Percentiles rank a stretch among this genome's conserved stretches.
phyloP scores from a whole-genome alignment of 2,888 invertebrate species.

The Malachius bipustulatus region DNA sequence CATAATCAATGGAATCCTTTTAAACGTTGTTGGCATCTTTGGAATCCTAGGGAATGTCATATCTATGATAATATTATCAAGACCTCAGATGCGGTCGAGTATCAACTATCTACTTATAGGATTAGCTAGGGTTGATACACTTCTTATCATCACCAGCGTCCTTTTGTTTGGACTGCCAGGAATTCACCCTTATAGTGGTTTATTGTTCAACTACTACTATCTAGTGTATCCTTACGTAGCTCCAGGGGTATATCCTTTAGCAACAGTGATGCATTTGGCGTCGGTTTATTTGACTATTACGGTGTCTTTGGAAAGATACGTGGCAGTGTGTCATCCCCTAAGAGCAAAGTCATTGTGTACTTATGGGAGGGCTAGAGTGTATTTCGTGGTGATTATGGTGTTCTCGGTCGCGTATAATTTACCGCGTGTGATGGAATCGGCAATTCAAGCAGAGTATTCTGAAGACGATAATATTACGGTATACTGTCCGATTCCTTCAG shows the following conservation, averaged over 20 bases:
- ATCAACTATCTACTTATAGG: constrained; percentile 91
- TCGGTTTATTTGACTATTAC: constrained; percentile 86
- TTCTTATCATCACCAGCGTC: constrained; percentile 76
- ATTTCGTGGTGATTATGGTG: constrained; percentile 68
- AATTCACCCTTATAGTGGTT: constrained; percentile 70
- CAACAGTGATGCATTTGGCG: constrained; percentile 81
- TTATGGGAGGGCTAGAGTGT: constrained; percentile 71
- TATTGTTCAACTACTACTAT: constrained; percentile 65
- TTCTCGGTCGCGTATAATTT: constrained; percentile 79
- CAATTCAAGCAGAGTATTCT: constrained; percentile 31
- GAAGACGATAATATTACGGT: constrained; percentile 45
- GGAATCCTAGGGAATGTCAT: constrained; percentile 86
- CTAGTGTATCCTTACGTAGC: constrained; percentile 71
- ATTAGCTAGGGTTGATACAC: constrained; percentile 85
- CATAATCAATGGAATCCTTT: constrained; percentile 68
- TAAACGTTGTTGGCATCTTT: constrained; percentile 67
- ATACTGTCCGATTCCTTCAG: constrained; percentile 59
- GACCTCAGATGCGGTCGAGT: constrained; percentile 92
- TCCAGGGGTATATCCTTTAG: constrained; percentile 69
- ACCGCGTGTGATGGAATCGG: constrained; percentile 65
- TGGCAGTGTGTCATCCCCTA: constrained; percentile 85
- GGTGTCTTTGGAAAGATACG: constrained; percentile 87
- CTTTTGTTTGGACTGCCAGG: constrained; percentile 79
- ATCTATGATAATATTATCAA: constrained; percentile 78
- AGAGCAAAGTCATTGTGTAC: constrained; percentile 84